phyloP scores from a whole-genome alignment of 2,888 invertebrate species.

The Lypha dubia region DNA sequence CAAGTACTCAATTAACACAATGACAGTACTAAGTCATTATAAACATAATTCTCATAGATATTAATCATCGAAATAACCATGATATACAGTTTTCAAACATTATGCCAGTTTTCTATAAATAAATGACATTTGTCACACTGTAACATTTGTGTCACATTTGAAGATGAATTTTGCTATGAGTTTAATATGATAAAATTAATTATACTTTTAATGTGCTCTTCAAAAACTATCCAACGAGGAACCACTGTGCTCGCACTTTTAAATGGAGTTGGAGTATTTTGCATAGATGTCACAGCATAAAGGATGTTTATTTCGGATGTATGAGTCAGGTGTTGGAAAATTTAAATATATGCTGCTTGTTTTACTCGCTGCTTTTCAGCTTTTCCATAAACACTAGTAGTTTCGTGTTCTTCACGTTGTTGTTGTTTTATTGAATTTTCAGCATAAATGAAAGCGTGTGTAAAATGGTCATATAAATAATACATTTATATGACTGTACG shows the following conservation, averaged over 20 bases:
- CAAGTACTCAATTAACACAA: too few species aligned
- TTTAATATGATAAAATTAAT: background rate
- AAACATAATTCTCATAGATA: too few species aligned
- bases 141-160: too few species aligned
- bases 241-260: slow-evolving; percentile 44
- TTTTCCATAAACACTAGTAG: slow-evolving; percentile 14
- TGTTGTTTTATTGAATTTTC: slow-evolving; percentile 43
- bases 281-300: slow-evolving; percentile 45
- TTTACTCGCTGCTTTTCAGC: slow-evolving; percentile 6
- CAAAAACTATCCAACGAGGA: background rate
- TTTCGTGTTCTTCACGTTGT: background rate
- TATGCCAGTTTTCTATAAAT: too few species aligned
- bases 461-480: slow-evolving; percentile 60
- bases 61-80: too few species aligned
- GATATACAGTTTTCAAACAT: too few species aligned
- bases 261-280: slow-evolving; percentile 31
- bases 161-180: too few species aligned
- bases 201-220: too few species aligned
- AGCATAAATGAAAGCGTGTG: slow-evolving; percentile 53
- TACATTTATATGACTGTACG: slow-evolving; percentile 53
- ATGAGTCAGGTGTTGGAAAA: slow-evolving; percentile 75
- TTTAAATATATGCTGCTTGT: slow-evolving; percentile 33
- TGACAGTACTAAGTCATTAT: too few species aligned
- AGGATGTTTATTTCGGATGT: slow-evolving; percentile 73
- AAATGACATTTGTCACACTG: background rate